Evolutionary conservation across 2,888 invertebrate species (phyloP).

Genomic region (Parelbella ahira): DNA sequence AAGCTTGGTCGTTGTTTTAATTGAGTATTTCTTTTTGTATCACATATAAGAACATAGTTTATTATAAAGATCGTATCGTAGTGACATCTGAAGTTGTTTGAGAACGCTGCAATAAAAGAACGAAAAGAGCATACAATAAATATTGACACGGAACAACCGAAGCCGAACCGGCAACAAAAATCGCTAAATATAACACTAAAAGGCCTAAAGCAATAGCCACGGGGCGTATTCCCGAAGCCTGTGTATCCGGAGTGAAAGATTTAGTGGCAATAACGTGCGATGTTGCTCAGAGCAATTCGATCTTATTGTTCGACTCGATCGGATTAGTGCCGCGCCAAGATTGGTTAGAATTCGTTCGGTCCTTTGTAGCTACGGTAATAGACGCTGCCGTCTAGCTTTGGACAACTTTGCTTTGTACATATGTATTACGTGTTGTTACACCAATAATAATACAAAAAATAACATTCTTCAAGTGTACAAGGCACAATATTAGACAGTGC

Average conservation of each 20-base stretch:
- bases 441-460: too few relatives aligned
- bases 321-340: conserved; percentile 62
- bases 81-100: too few relatives aligned
- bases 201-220: conserved; percentile 57
- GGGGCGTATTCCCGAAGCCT: conserved; percentile 41
- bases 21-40: too few relatives aligned
- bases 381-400: too few relatives aligned
- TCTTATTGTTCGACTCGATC: conserved; percentile 70
- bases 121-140: conserved; percentile 55
- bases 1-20: too few relatives aligned
- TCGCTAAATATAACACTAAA: conserved; percentile 60
- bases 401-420: too few relatives aligned
- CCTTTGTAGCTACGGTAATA: conserved; percentile 20
- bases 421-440: too few relatives aligned
- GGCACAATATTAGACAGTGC: too few relatives aligned
- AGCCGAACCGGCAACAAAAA: conserved; percentile 41
- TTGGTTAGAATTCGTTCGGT: conserved; percentile 37
- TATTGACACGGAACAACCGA: conserved; percentile 55
- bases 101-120: conserved; percentile 68
- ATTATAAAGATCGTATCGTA: too few relatives aligned
- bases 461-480: too few relatives aligned
- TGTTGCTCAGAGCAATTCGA: conserved; percentile 60
- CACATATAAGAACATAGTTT: too few relatives aligned
- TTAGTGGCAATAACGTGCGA: conserved; percentile 76
- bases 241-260: conserved; percentile 62